Evolutionary conservation across 2,113 vertebrate genomes (phyloP).

Genomic region (Urocolius indicus): DNA sequence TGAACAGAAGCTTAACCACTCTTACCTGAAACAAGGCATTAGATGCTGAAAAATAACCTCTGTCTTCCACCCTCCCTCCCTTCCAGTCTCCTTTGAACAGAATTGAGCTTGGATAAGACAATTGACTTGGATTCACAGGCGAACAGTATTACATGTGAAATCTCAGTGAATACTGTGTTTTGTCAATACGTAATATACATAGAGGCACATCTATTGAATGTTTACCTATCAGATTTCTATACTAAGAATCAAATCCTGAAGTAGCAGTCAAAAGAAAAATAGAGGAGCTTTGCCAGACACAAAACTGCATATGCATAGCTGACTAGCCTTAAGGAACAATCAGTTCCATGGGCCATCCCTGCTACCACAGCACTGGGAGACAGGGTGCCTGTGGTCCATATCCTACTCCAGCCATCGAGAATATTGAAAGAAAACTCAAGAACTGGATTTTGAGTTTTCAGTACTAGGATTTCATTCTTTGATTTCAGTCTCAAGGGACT

Average conservation of each 20-base stretch:
- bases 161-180: background rate
- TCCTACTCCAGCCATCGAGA: background rate
- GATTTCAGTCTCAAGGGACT: background rate
- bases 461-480: background rate
- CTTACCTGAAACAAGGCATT: background rate
- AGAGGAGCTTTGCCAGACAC: background rate
- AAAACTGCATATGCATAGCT: background rate
- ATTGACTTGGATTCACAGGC: background rate
- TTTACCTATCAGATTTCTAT: background rate
- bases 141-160: fast-evolving
- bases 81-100: background rate
- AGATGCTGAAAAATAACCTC: background rate
- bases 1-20: conserved; percentile 27
- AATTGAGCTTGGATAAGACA: background rate
- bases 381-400: background rate
- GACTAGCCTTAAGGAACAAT: background rate
- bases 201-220: background rate
- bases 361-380: background rate
- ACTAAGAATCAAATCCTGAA: background rate
- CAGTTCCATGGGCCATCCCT: background rate
- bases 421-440: background rate
- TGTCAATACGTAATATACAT: background rate
- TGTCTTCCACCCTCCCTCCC: background rate
- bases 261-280: background rate
- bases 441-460: background rate